Evolutionary conservation across 2,888 invertebrate genomes (phyloP).

Genomic region (Strigamia transsilvanica): DNA sequence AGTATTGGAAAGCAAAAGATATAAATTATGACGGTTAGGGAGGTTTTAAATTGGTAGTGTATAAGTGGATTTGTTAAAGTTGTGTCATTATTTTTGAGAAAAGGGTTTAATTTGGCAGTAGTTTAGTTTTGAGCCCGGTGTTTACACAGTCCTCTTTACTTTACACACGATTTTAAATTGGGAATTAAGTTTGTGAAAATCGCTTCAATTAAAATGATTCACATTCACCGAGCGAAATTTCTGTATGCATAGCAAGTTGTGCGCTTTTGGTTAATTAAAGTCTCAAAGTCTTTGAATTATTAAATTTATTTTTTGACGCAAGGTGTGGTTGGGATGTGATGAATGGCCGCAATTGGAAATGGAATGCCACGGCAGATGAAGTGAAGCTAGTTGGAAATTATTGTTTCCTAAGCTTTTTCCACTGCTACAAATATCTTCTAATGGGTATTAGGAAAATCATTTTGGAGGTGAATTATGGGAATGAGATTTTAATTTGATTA

Average conservation of each 20-base stretch:
- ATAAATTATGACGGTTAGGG: constrained; percentile 15
- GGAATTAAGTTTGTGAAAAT: constrained; percentile 46
- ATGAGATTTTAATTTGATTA: constrained; percentile 41
- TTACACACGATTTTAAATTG: constrained; percentile 45
- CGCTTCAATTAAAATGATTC: constrained; percentile 49
- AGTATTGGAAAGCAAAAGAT: constrained; percentile 15
- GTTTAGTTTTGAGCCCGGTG: constrained; percentile 28
- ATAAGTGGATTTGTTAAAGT: constrained; percentile 40
- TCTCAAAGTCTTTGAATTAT: constrained; percentile 49
- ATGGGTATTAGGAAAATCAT: constrained; percentile 15
- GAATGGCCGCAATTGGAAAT: constrained; percentile 35
- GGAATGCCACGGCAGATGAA: constrained; percentile 31
- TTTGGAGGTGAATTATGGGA: constrained; percentile 2
- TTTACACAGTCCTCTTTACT: constrained; percentile 12
- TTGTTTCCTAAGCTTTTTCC: constrained; percentile 30
- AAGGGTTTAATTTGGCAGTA: constrained; percentile 33
- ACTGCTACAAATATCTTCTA: constrained; percentile 35
- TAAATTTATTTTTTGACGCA: constrained; percentile 47
- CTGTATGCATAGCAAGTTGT: constrained; percentile 40
- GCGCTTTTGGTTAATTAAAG: constrained; percentile 46
- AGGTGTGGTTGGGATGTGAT: constrained; percentile 22
- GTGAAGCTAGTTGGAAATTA: constrained; percentile 39
- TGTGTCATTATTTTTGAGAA: constrained; percentile 42
- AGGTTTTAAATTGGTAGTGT: not conserved
- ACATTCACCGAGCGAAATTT: constrained; percentile 13